Percentiles rank a stretch among this genome's conserved stretches.
Conservation (phyloP, 1,140 invertebrate genomes). For the Drosophila leontia region DNA sequence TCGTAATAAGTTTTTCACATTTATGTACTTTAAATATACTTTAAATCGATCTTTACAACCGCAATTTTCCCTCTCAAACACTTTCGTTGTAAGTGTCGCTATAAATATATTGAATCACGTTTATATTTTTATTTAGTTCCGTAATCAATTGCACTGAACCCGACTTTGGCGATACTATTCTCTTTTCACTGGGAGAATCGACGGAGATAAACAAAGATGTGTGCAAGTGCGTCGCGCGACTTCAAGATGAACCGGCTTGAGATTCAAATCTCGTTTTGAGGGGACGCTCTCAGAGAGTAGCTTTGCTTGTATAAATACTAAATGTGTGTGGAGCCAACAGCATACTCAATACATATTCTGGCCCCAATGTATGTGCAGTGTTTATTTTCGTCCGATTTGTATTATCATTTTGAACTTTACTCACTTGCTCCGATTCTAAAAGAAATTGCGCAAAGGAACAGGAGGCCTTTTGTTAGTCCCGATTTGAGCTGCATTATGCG, state of each 20-base stretch:
- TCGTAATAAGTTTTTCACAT: neutral
- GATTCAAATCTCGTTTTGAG: constrained; percentile 56
- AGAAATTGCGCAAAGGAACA: constrained; percentile 26
- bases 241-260: constrained; percentile 54
- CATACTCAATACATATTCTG: constrained; percentile 18
- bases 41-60: neutral
- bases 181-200: constrained; percentile 14
- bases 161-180: neutral
- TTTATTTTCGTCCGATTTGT: constrained; percentile 29
- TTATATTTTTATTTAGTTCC: constrained; percentile 24
- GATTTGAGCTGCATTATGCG: constrained; percentile 25
- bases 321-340: neutral
- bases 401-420: constrained; percentile 68
- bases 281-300: constrained; percentile 20
- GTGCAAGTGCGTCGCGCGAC: constrained; percentile 12
- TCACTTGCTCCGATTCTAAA: constrained; percentile 48
- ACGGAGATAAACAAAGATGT: constrained; percentile 42
- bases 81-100: no score
- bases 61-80: neutral
- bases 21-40: neutral
- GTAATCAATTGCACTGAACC: constrained; percentile 1
- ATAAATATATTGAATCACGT: constrained; percentile 1
- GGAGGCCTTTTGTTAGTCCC: constrained; percentile 5
- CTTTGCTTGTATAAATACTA: neutral
- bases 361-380: constrained; percentile 2